Conservation (phyloP, 1,140 invertebrate species). For the Trichonephila clavata region DNA sequence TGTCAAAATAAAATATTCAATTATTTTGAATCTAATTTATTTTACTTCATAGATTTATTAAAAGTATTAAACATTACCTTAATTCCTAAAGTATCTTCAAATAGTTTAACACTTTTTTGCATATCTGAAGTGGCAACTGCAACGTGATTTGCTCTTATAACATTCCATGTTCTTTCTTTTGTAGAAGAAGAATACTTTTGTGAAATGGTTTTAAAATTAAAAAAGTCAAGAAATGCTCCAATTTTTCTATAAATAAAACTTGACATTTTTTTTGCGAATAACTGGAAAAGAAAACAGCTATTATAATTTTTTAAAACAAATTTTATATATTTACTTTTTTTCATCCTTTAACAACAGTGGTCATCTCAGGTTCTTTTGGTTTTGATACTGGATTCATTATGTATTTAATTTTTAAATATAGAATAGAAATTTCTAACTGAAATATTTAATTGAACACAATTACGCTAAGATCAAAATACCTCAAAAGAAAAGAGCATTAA, state of each 20-base stretch:
- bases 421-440: too few species aligned
- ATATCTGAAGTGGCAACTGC: conserved; percentile 84
- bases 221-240: neutral
- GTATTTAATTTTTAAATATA: too few species aligned
- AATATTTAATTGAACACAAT: too few species aligned
- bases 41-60: neutral
- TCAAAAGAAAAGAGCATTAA: too few species aligned
- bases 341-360: neutral
- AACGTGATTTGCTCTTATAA: conserved; percentile 85
- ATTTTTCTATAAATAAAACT: neutral
- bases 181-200: neutral
- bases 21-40: neutral
- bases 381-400: too few species aligned
- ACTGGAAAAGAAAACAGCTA: conserved; percentile 30
- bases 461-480: too few species aligned
- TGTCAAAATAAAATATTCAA: too few species aligned
- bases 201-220: neutral
- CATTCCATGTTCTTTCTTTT: conserved; percentile 79
- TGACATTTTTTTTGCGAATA: conserved; percentile 15
- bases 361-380: too few species aligned
- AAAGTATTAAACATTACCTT: conserved; percentile 80
- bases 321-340: neutral
- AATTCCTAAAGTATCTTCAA: conserved; percentile 84
- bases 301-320: neutral
- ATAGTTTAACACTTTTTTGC: conserved; percentile 83